Percentiles rank a stretch among this genome's conserved stretches.
Conservation (phyloP, 2,113 vertebrate genomes). For the human region DNA sequence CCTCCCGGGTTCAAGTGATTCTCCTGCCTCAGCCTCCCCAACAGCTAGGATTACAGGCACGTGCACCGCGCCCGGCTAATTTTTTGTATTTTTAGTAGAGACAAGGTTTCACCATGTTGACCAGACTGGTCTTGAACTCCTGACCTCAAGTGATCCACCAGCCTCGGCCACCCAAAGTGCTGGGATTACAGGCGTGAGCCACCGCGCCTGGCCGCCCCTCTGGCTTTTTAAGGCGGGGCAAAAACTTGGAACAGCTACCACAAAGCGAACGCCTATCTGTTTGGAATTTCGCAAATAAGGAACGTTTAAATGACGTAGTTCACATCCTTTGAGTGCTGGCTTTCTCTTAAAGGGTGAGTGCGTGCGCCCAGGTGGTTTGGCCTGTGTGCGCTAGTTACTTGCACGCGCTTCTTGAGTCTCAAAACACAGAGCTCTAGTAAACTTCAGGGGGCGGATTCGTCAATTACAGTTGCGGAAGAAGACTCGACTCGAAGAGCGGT, state of each 20-base stretch:
- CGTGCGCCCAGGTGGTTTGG: not conserved
- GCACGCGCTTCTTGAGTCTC: accelerated
- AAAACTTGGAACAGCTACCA: not conserved
- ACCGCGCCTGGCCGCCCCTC: not conserved
- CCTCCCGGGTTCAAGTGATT: no score
- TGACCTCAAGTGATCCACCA: no score
- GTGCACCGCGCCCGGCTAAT: no score
- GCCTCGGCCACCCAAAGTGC: no score
- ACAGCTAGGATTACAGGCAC: no score
- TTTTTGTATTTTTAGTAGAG: no score
- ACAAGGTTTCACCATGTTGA: no score
- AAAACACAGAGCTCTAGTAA: accelerated
- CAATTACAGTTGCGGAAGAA: not conserved
- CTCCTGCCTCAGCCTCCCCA: no score
- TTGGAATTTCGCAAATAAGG: not conserved
- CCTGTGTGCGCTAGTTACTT: accelerated
- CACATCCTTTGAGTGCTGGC: accelerated
- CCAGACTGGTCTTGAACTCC: no score
- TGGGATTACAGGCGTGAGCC: no score
- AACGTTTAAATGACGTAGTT: not conserved
- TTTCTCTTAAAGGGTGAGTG: not conserved
- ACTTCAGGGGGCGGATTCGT: not conserved
- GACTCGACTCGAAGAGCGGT: accelerated
- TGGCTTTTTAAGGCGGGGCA: not conserved
- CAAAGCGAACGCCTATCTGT: not conserved